Base-by-base conservation (phyloP, 1,140 invertebrate species). In the Leptinotarsa texana region DNA sequence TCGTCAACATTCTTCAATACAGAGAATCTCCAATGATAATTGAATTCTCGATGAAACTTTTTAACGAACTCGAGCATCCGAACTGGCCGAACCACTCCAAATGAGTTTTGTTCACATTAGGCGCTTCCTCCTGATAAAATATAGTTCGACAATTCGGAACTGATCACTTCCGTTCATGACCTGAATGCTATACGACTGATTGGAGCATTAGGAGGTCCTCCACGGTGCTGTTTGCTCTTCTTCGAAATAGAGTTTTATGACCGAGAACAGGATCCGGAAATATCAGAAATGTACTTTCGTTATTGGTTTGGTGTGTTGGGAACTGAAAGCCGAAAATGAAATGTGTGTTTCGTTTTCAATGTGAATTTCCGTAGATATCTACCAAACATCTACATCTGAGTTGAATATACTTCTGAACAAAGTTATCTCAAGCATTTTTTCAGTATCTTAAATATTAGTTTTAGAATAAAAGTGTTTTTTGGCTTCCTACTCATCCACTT, bases 101-200 rank as follows among this genome's bases (percentile, higher is more conserved):
- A 57, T 57, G 15, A 18, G 51, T 57, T 42, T 57, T 57, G 51
- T 57, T 57, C 51, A 18, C 51, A 57, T 15, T 18, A 57, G 51
- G 5, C 33, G 33, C n/a, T 57, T 57, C n/a, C 51, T 57, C 4
- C 51, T 17, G 51, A 13, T 33, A 11, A 57, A 57, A 57, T 57
- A 57, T 18, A 57, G 51, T 18, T 15, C 15, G 51, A 57, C 51
- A 57, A 57, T 57, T 57, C n/a, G 13, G n/a, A 18, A 18, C 51
- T 57, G 51, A 57, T 57, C 51, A 57, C 51, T 57, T 57, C 51
- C 51, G 51, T 57, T 57, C 51, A 57, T 57, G 51, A 57, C 51
- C 6, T 57, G 51, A 57, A 57, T 57, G 15, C 51, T 57, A 17
- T 57, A 57, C 51, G 51, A 57, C 51, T 57, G 51, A 57, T 57